These are phyloP conservation scores for Ashinkailepas kermadecensis DNA, from an alignment of 2,888 invertebrate genomes.

Conservation along the genomic window DNA sequence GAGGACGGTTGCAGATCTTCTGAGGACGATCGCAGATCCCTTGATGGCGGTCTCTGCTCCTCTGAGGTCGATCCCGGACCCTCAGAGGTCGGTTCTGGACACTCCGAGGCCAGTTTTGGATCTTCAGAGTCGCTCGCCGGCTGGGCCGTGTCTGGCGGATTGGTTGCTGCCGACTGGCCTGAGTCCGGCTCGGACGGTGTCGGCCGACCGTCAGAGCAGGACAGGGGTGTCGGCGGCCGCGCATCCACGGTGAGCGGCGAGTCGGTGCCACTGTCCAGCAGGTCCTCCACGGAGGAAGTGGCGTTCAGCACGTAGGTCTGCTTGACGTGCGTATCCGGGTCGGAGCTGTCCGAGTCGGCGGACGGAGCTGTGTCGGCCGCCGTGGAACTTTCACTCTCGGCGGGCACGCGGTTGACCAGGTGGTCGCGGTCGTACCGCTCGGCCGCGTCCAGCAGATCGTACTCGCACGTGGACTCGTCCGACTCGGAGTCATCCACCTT, in stretches of 20 bases:
- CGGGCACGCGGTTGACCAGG: background rate
- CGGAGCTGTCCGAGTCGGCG: conserved; percentile 10
- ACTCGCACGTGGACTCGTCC: conserved; percentile 13
- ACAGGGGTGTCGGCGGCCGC: background rate
- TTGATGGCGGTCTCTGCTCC: no score
- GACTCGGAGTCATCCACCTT: conserved; percentile 12
- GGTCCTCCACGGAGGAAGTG: background rate
- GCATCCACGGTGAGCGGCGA: conserved; percentile 1
- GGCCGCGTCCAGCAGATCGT: conserved; percentile 1
- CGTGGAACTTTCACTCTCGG: background rate
- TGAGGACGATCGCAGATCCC: no score
- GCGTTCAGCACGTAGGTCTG: background rate
- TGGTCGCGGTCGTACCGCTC: background rate
- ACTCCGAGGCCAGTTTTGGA: no score
- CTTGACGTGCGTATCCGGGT: background rate
- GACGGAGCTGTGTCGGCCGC: background rate
- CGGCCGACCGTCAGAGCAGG: background rate
- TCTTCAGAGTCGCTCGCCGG: background rate
- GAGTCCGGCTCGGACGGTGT: background rate
- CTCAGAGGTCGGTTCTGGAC: no score
- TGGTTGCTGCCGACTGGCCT: background rate
- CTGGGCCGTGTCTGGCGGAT: background rate
- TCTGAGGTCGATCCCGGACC: no score
- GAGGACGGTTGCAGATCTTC: no score
- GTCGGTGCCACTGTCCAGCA: conserved; percentile 15